A percentile compares a stretch with the other conserved stretches of the same genome.
phyloP scores from a whole-genome alignment of 2,888 invertebrate genomes.

The Trichogramma evanescens region DNA sequence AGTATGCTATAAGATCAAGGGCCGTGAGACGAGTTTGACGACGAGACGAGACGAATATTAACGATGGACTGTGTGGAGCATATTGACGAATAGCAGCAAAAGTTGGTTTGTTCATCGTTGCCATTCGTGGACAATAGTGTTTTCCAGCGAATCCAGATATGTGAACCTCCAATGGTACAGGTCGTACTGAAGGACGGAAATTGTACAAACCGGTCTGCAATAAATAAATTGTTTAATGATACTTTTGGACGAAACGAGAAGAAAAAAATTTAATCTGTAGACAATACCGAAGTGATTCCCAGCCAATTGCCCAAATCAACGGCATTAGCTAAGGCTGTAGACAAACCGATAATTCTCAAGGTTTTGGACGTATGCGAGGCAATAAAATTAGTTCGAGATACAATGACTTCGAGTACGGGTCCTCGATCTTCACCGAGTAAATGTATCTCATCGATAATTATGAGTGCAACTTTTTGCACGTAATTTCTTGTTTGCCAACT shows the following conservation, averaged over 20 bases:
- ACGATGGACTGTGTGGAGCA: conserved; percentile 82
- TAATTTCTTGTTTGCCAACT: conserved; percentile 97
- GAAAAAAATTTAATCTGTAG: conserved; percentile 9
- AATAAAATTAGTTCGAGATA: conserved; percentile 95
- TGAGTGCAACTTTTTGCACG: conserved; percentile 81
- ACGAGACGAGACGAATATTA: conserved; percentile 94
- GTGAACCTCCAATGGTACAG: conserved; percentile 91
- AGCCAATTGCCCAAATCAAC: conserved; percentile 95
- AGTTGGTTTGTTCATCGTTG: conserved; percentile 97
- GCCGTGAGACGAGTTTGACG: conserved; percentile 95
- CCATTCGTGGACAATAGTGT: conserved; percentile 98
- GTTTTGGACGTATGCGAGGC: conserved; percentile 77
- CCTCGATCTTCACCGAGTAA: conserved; percentile 85
- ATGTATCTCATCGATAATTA: conserved; percentile 98
- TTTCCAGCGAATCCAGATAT: conserved; percentile 95
- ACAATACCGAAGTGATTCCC: conserved; percentile 59
- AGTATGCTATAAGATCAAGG: conserved; percentile 82
- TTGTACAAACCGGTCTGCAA: conserved; percentile 80
- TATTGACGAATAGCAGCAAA: conserved; percentile 92
- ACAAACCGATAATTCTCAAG: conserved; percentile 87
- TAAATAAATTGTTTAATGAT: too few species aligned
- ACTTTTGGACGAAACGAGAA: neutral
- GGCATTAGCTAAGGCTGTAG: conserved; percentile 97
- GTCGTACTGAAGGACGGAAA: conserved; percentile 94
- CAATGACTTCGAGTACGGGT: conserved; percentile 92